phyloP scores from a whole-genome alignment of 2,797 vertebrate genomes.

The Rhincodon typus region DNA sequence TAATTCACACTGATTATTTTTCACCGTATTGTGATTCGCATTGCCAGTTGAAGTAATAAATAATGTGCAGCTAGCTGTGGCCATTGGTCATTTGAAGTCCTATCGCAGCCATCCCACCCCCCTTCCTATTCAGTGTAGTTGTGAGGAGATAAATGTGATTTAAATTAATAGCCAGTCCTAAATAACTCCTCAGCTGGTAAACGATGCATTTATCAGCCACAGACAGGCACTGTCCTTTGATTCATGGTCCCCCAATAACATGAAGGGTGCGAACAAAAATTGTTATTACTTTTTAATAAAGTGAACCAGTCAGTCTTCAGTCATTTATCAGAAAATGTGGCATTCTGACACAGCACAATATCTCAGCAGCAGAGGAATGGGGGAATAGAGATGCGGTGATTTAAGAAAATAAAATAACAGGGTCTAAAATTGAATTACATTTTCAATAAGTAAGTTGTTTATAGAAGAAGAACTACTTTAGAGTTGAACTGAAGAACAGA shows the following conservation, averaged over 20 bases:
- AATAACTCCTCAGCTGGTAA: constrained; percentile 99
- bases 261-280: constrained; percentile 99
- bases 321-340: constrained; percentile 87
- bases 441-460: constrained; percentile 18
- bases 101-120: constrained; percentile 66
- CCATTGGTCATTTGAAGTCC: constrained; percentile 64
- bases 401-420: constrained; percentile 13
- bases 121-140: constrained; percentile 48
- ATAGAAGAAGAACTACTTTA: not conserved
- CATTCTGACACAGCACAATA: constrained; percentile 76
- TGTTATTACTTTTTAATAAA: constrained; percentile 99
- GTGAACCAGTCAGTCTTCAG: constrained; percentile 94
- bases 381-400: constrained; percentile 47
- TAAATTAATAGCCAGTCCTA: constrained; percentile 99
- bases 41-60: constrained; percentile 65
- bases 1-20: constrained; percentile 63
- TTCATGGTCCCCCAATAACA: constrained; percentile 93
- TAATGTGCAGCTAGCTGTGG: constrained; percentile 66
- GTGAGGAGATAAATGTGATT: constrained; percentile 96
- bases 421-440: constrained; percentile 31
- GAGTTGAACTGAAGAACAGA: constrained; percentile 4
- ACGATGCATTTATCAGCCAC: constrained; percentile 99
- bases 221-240: constrained; percentile 99
- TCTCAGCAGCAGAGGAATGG: constrained; percentile 72
- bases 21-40: constrained; percentile 60